Base-by-base conservation (phyloP, 2,113 vertebrate genomes). In the Callopanchax toddi region DNA sequence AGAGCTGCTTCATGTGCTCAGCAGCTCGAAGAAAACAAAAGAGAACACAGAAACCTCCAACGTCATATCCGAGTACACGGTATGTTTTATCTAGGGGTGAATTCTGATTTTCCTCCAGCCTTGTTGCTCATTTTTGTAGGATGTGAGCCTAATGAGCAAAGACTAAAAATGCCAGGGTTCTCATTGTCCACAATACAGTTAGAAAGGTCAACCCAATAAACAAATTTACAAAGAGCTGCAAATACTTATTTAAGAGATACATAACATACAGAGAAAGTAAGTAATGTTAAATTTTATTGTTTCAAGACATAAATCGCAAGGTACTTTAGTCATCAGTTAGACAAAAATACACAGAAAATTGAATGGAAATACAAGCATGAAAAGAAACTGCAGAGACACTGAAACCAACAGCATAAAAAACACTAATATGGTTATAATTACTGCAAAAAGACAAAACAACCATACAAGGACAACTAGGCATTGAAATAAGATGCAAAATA, bases 1-100 rank as follows among this genome's bases (percentile, higher is more conserved):
- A 2, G 86, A 88, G 50, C 75, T 95, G 39, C 83, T 92, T 39
- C 78, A 73, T 36, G 90, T 91, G 22, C 62, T 92, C 11, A 59
- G 48, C 9, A 82, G 58, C 29, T 83, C 78, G 46, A 78, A 81
- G 74, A 90, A 53, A 32, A 56, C 48, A 42, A 54, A 88, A 42
- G 84, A 54, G 7, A 82, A 85, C 25, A 85, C 72, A n/a, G 91
- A 86, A 8, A 75, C 63, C 18, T 88, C 87, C 36, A 87, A 89
- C 29, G 32, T 85, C 46, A 86, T 88, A 60, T 11, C 84, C 0
- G 65, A 91, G n/a, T 82, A 86, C 15, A 46, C 78, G 0, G 92
- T 96, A 82, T 42, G 91, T 87, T 36, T 16, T 22, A 8, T 48
- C 37, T 1, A 2, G 12, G 23, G 6, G 21, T 42, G 32, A 40